Conservation (phyloP, 2,797 vertebrate species). For the Melanotaenia parkinsoni region DNA sequence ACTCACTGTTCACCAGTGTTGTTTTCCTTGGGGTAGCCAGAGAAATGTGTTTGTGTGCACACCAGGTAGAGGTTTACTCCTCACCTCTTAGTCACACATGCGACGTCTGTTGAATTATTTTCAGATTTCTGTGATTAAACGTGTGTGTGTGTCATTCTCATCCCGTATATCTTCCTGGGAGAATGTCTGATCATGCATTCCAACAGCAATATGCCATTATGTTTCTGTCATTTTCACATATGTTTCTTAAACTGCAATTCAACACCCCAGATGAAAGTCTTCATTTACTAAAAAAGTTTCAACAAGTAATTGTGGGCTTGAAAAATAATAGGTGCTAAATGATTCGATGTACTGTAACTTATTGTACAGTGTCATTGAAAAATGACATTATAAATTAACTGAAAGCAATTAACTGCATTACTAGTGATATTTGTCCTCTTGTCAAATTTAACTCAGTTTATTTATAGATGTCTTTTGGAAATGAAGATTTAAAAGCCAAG, state of each 20-base stretch:
- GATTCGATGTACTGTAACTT: too few species aligned
- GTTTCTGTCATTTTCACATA: slow-evolving; percentile 39
- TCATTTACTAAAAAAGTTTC: too few species aligned
- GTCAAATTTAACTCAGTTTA: too few species aligned
- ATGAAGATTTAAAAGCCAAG: too few species aligned
- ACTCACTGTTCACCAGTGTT: slow-evolving; percentile 36
- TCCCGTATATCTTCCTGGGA: slow-evolving; percentile 33
- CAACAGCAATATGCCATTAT: slow-evolving; percentile 36
- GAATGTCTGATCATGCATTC: slow-evolving; percentile 41
- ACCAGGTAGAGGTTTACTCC: background rate
- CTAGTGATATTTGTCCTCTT: too few species aligned
- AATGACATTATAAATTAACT: too few species aligned
- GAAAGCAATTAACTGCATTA: too few species aligned
- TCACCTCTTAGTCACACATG: background rate
- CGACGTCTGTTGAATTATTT: background rate
- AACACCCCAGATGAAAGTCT: slow-evolving; percentile 10
- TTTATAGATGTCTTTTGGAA: too few species aligned
- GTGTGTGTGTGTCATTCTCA: slow-evolving; percentile 36
- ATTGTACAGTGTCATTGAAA: too few species aligned
- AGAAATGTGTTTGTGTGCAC: slow-evolving; percentile 3
- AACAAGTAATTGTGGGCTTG: too few species aligned
- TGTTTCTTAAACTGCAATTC: slow-evolving; percentile 24
- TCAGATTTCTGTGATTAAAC: background rate
- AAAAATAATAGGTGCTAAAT: too few species aligned
- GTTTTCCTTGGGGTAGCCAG: slow-evolving; percentile 1